Evolutionary conservation across 2,797 vertebrate genomes (phyloP).

Genomic region (Eleutherodactylus coqui): DNA sequence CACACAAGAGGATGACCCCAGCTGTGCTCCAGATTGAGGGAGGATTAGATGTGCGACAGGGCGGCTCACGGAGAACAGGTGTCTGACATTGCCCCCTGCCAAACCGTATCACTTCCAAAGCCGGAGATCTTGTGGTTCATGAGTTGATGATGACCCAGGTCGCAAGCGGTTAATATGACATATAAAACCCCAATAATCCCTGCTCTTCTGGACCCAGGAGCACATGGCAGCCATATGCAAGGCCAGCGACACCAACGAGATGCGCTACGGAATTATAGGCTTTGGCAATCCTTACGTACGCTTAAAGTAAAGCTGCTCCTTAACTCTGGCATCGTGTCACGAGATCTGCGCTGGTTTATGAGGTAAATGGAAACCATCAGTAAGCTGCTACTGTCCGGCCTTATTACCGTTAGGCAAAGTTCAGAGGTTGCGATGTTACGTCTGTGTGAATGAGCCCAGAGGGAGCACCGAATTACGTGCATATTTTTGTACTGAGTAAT

Average conservation of each 20-base stretch:
- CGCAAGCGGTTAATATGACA: background rate
- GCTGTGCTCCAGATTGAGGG: conserved; percentile 4
- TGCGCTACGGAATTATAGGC: too few relatives aligned
- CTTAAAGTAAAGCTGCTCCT: too few relatives aligned
- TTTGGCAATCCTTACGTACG: too few relatives aligned
- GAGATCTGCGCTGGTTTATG: too few relatives aligned
- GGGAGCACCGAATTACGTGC: too few relatives aligned
- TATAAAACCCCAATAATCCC: background rate
- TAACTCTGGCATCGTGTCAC: too few relatives aligned
- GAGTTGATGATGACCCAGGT: background rate
- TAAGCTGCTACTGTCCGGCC: background rate
- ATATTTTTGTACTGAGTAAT: too few relatives aligned
- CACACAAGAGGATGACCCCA: background rate
- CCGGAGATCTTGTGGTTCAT: background rate
- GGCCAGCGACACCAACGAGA: too few relatives aligned
- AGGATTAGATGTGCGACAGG: conserved; percentile 7
- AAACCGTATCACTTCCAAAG: background rate
- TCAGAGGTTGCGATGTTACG: too few relatives aligned
- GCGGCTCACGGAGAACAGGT: conserved; percentile 26
- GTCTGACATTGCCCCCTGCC: background rate
- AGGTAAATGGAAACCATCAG: background rate
- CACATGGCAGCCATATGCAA: too few relatives aligned
- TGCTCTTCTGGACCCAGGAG: background rate
- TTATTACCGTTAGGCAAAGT: too few relatives aligned
- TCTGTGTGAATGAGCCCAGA: too few relatives aligned